Evolutionary conservation across 2,888 invertebrate genomes (phyloP), one percentile per base, ranked within the genome.

Genomic region (Aphidius colemani): DNA sequence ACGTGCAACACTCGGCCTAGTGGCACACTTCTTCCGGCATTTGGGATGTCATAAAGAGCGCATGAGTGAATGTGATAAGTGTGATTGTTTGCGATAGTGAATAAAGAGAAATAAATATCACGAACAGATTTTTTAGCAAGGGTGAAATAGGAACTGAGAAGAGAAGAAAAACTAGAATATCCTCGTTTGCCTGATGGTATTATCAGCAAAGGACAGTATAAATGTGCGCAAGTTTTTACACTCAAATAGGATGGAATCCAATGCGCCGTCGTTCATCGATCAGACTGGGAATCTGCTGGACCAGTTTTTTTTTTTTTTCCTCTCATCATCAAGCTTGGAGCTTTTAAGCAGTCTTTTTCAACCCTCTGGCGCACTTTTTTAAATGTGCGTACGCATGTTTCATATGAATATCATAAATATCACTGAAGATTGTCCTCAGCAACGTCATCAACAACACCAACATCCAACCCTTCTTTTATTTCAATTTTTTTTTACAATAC

Each of bases 231-330:
- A 67, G 72, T 70, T 69, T 71, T 70, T 68, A 67, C 61, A 66
- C 62, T 10, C n/a, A 59, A 65, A 51, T 46, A 64, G 67, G 68
- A 72, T 67, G 70, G 41, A 56, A 53, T 61, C 57, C 66, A 63
- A 66, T 68, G 70, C 72, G 71, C 71, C 70, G 70, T 68, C 71
- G 71, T 72, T 69, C 68, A 72, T 80, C 79, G 80, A 80, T 80
- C 79, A 79, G 77, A 66, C 75, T 72, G 72, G 76, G 78, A 80
- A 78, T 77, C 80, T 79, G 79, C 75, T 80, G 80, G 80, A 80
- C 80, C 80, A 80, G 71, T 74, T 75, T 71, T 69, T 51, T 46
- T 40, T 46, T 63, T 53, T 46, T 46, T 46, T 40, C 10, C 18
- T 13, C 46, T 66, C 66, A 66, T 63, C 67, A 64, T 61, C 63